Percentiles rank a stretch among this genome's conserved stretches.
These are phyloP conservation scores for Montifringilla adamsi DNA, from an alignment of 2,113 vertebrate species.

Conservation along the genomic window DNA sequence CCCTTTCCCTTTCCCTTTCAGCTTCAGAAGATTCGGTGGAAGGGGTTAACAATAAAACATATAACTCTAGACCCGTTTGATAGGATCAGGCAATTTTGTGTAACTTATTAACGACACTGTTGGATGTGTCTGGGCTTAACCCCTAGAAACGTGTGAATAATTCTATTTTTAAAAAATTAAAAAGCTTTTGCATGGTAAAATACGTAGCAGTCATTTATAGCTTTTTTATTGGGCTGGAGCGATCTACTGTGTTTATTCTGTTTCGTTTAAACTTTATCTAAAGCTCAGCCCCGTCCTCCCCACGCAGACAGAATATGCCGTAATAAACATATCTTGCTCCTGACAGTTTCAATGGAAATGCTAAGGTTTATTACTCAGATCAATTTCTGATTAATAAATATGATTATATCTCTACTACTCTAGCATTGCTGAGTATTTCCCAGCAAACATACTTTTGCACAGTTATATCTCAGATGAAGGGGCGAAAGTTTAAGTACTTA, in stretches of 20 bases:
- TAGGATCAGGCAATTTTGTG: slow-evolving; percentile 62
- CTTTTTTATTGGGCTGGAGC: slow-evolving; percentile 19
- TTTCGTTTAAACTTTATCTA: slow-evolving; percentile 52
- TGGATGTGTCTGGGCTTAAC: neutral
- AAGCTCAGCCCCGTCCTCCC: neutral
- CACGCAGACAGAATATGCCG: neutral
- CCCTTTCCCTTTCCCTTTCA: slow-evolving; percentile 82
- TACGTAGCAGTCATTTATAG: neutral
- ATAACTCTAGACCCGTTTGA: slow-evolving; percentile 67
- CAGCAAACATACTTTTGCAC: neutral
- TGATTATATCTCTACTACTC: neutral
- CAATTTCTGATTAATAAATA: slow-evolving; percentile 48
- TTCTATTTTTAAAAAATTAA: neutral
- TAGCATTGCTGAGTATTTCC: neutral
- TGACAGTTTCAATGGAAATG: slow-evolving; percentile 68
- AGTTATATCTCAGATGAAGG: slow-evolving; percentile 6
- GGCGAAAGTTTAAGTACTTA: slow-evolving; percentile 38
- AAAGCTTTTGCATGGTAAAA: neutral
- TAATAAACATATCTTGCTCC: slow-evolving; percentile 71
- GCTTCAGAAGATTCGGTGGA: slow-evolving; percentile 81
- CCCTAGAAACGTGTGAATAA: slow-evolving; percentile 41
- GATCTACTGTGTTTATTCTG: neutral
- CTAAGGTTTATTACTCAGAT: slow-evolving; percentile 61
- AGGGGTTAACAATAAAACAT: slow-evolving; percentile 80
- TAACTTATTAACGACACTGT: slow-evolving; percentile 67